These are phyloP conservation scores for Acanthisitta chloris DNA, from an alignment of 2,113 vertebrate genomes.

Conservation along the genomic window DNA sequence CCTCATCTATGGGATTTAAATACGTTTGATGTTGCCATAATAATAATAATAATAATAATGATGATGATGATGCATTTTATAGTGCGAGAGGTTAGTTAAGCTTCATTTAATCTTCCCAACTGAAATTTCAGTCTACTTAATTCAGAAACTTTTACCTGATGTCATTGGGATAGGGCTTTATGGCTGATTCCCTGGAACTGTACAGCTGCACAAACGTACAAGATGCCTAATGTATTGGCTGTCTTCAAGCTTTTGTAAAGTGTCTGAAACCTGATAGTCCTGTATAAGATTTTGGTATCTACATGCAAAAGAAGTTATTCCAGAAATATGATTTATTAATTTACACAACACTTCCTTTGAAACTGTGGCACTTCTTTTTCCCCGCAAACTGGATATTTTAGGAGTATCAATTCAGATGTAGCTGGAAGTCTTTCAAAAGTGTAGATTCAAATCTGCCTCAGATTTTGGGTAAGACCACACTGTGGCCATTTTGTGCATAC, in stretches of 20 bases:
- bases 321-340: not conserved
- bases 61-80: not conserved
- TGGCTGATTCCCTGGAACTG: not conserved
- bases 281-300: not conserved
- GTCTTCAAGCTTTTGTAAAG: not conserved
- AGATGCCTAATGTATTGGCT: not conserved
- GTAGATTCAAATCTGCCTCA: conserved; percentile 24
- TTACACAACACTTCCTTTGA: not conserved
- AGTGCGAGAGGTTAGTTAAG: not conserved
- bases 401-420: conserved; percentile 16
- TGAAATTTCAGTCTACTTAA: not conserved
- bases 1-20: not conserved
- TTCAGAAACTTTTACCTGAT: not conserved
- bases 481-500: conserved; percentile 12
- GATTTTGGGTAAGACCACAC: conserved; percentile 12
- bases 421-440: conserved; percentile 54
- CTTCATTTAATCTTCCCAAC: not conserved
- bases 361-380: not conserved
- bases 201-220: not conserved
- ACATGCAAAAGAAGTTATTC: not conserved
- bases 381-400: not conserved
- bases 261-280: not conserved
- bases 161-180: not conserved
- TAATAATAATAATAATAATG: too few species aligned
- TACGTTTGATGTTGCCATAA: not conserved